These are phyloP conservation scores for Bradysia coprophila DNA, from an alignment of 1,140 invertebrate genomes.

Conservation along the genomic window DNA sequence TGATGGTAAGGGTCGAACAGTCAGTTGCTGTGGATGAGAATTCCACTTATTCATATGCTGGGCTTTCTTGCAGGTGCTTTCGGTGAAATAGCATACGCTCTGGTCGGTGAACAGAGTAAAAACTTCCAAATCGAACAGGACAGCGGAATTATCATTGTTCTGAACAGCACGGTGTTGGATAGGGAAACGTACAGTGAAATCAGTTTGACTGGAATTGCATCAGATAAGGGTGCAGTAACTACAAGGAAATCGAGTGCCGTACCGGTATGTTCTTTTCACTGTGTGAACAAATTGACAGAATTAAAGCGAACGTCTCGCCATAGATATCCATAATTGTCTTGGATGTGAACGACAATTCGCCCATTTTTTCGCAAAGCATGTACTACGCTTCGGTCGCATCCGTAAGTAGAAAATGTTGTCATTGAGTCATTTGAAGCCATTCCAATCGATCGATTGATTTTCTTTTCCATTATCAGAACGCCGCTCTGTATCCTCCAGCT, in stretches of 20 bases:
- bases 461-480: no score
- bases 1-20: conserved; percentile 31
- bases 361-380: conserved; percentile 50
- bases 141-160: conserved; percentile 62
- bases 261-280: conserved; percentile 28
- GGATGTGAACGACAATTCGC: conserved; percentile 72
- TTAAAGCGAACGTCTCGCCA: no score
- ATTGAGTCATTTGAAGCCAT: no score
- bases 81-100: conserved; percentile 53
- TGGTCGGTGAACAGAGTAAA: conserved; percentile 50
- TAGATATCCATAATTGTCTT: conserved; percentile 57
- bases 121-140: conserved; percentile 51
- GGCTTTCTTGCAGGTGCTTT: conserved; percentile 28
- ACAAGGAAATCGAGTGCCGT: conserved; percentile 47
- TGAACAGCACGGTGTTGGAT: conserved; percentile 52
- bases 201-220: conserved; percentile 57
- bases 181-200: conserved; percentile 52
- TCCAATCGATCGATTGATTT: no score
- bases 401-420: no score
- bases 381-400: conserved; percentile 63
- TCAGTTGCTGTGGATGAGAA: neutral
- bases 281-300: no score
- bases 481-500: conserved; percentile 52
- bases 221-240: conserved; percentile 51
- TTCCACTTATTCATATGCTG: neutral